Conservation (phyloP, 2,888 invertebrate genomes). For the Eristalis tenax region DNA sequence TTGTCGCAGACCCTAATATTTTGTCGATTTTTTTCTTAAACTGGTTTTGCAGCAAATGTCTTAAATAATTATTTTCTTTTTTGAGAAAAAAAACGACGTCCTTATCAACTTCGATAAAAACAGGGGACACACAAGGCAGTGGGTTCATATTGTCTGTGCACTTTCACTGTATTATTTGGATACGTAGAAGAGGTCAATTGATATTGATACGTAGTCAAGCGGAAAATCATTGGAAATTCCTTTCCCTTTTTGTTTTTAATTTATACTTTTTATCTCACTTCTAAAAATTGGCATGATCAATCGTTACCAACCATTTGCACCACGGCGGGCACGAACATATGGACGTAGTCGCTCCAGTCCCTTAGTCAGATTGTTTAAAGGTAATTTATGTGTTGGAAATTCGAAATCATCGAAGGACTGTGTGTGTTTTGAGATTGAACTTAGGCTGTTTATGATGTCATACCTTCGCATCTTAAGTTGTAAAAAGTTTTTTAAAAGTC, state of each 20-base stretch:
- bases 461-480: background rate
- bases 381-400: background rate
- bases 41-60: background rate
- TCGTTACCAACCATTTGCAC: background rate
- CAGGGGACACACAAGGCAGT: background rate
- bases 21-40: background rate
- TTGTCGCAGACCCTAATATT: conserved; percentile 17
- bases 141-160: background rate
- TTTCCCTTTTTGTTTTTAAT: background rate
- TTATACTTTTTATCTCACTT: background rate
- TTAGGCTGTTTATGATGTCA: no score
- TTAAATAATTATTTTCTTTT: background rate
- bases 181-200: conserved; percentile 25
- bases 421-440: no score
- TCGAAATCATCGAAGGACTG: background rate
- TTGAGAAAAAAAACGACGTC: background rate
- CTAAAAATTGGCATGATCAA: background rate
- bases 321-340: background rate
- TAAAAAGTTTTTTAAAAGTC: background rate
- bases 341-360: background rate
- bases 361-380: background rate
- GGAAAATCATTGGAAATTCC: background rate
- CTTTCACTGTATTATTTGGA: conserved; percentile 14
- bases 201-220: conserved; percentile 55
- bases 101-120: background rate